Conservation (phyloP, 2,113 vertebrate species). For the Otocyon megalotis region DNA sequence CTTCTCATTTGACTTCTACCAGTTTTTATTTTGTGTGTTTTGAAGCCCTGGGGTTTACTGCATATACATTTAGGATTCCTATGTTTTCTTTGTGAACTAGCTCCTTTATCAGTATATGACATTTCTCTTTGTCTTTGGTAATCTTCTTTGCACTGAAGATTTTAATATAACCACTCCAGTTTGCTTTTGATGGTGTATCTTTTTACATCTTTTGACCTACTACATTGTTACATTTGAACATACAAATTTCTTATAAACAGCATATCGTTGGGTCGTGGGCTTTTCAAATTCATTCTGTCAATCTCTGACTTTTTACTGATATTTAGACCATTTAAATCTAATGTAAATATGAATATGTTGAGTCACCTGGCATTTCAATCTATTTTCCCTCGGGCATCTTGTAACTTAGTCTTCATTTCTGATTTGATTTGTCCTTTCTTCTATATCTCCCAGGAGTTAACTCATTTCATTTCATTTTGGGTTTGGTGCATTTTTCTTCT, state of each 20-base stretch:
- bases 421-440: background rate
- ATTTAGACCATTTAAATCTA: background rate
- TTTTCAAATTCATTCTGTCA: background rate
- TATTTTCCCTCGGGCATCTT: background rate
- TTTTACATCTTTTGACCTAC: background rate
- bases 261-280: background rate
- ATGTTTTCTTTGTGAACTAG: background rate
- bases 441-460: background rate
- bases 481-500: background rate
- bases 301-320: background rate
- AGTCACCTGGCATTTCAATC: background rate
- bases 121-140: background rate
- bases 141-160: background rate
- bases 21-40: background rate
- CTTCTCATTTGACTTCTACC: constrained; percentile 10
- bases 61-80: background rate
- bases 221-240: background rate
- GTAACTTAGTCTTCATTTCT: background rate
- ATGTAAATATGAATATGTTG: background rate
- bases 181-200: background rate
- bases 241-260: background rate
- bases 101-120: background rate
- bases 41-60: background rate
- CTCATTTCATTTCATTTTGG: background rate
- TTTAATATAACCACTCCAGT: background rate